A percentile compares a stretch with the other conserved stretches of the same genome.
Evolutionary conservation across 2,797 vertebrate genomes (phyloP).

Genomic region (Xiphorhynchus erythropygius): DNA sequence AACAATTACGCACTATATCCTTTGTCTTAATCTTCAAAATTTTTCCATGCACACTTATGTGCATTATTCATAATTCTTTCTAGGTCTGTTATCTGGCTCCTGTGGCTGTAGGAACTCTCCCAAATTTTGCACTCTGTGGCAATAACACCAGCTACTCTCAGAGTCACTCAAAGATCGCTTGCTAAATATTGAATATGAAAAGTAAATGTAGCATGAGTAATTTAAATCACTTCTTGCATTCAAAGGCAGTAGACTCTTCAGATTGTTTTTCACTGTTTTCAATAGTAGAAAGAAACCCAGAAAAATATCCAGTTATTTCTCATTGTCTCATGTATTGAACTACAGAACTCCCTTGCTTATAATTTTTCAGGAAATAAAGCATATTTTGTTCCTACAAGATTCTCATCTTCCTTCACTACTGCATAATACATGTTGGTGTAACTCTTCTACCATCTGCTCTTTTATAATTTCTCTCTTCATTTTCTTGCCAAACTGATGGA

Average conservation of each 20-base stretch:
- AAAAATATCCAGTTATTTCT: not conserved
- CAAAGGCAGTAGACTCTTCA: not conserved
- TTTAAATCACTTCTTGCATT: not conserved
- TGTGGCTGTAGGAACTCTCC: not conserved
- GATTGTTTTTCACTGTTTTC: not conserved
- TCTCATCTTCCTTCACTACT: not conserved
- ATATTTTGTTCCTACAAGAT: not conserved
- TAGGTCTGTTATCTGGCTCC: not conserved
- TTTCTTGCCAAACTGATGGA: not conserved
- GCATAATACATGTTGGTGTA: not conserved
- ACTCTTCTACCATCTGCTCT: conserved; percentile 30
- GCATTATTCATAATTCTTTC: not conserved
- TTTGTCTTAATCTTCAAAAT: not conserved
- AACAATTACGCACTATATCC: not conserved
- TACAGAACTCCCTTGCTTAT: not conserved
- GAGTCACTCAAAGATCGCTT: not conserved
- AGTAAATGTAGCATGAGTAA: not conserved
- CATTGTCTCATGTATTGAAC: not conserved
- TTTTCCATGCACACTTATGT: not conserved
- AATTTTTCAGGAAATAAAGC: not conserved
- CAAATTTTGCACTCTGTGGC: not conserved
- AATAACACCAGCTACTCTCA: not conserved
- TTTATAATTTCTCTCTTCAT: not conserved
- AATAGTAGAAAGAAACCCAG: not conserved
- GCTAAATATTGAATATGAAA: not conserved